phyloP scores from a whole-genome alignment of 2,888 invertebrate species.

The Bellardia pandia region DNA sequence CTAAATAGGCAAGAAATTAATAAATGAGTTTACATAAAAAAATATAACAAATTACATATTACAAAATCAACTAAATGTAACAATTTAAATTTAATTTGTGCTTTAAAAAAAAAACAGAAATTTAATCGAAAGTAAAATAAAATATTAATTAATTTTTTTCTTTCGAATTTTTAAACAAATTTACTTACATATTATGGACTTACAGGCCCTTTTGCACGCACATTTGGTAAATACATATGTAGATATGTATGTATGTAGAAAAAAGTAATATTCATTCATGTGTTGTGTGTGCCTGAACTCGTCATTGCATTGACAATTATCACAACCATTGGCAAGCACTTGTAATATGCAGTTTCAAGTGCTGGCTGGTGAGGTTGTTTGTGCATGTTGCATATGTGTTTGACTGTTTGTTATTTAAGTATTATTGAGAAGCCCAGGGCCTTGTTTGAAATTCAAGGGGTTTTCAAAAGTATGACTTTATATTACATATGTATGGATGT shows the following conservation, averaged over 20 bases:
- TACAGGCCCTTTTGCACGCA: slow-evolving; percentile 69
- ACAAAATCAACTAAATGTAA: neutral
- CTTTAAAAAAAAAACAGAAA: neutral
- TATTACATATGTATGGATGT: neutral
- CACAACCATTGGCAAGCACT: slow-evolving; percentile 69
- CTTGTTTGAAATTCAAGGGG: slow-evolving; percentile 32
- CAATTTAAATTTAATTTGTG: neutral
- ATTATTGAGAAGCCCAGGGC: slow-evolving; percentile 29
- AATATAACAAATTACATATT: neutral
- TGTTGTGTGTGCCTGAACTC: slow-evolving; percentile 17
- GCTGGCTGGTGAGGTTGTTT: slow-evolving; percentile 20
- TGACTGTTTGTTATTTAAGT: slow-evolving; percentile 46
- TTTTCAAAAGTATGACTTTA: slow-evolving; percentile 31
- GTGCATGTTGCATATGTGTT: slow-evolving; percentile 19
- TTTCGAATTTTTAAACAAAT: neutral
- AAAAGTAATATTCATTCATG: slow-evolving; percentile 43
- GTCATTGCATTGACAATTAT: slow-evolving; percentile 66
- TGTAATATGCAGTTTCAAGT: slow-evolving; percentile 68
- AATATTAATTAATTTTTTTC: neutral
- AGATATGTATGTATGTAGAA: neutral
- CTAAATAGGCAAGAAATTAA: slow-evolving; percentile 43
- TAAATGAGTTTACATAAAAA: slow-evolving; percentile 47
- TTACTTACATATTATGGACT: slow-evolving; percentile 20
- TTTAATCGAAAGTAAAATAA: neutral
- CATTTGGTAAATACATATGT: slow-evolving; percentile 63